Base-by-base conservation (phyloP, 2,797 vertebrate genomes). In the Holocentrus rufus region DNA sequence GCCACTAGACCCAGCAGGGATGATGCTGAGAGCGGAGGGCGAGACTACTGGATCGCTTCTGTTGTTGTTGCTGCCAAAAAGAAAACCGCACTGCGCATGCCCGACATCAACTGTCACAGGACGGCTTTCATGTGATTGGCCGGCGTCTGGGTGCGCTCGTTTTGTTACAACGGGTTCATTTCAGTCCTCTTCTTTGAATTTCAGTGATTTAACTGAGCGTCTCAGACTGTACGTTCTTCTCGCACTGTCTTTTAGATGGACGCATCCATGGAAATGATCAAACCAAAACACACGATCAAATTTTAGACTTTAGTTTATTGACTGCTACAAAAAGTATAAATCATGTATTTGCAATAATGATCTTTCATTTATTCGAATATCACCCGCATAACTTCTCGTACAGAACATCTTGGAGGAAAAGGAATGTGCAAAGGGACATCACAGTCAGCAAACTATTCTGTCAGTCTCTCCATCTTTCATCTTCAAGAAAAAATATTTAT, bases 51-150 rank as follows among this genome's bases (percentile, higher is more conserved):
- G 31, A 59, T 50, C 56, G 69, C 73, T 62, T 71, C 71, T 91
- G 89, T 89, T 92, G 87, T 92, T 91, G 85, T 84, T 87, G 87
- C 90, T 90, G 87, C 83, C 89, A 79, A 55, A 78, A 73, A 82
- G 72, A 42, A 74, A 65, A 69, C 15, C 27, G 0, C 0, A 73
- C 22, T 72, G 82, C 90, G 91, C 92, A 87, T 86, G 91, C 87
- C 6, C 68, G 2, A 5, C 3, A 5, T 4, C 13, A 23, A 66
- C 68, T 72, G 89, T 84, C 89, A 85, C 42, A 52, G 7, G 27
- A 62, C 23, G 0, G 23, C 59, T 67, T 5, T 6, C 57, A 23
- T 36, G 22, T 72, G 77, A 91, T 91, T 89, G 88, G 90, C 81
- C 56, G 55, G 60, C 20, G 57, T 39, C 18, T 57, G 2, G 1